A percentile compares a stretch with the other conserved stretches of the same genome.
Conservation (phyloP, 2,113 vertebrate species). For the Anolis carolinensis region DNA sequence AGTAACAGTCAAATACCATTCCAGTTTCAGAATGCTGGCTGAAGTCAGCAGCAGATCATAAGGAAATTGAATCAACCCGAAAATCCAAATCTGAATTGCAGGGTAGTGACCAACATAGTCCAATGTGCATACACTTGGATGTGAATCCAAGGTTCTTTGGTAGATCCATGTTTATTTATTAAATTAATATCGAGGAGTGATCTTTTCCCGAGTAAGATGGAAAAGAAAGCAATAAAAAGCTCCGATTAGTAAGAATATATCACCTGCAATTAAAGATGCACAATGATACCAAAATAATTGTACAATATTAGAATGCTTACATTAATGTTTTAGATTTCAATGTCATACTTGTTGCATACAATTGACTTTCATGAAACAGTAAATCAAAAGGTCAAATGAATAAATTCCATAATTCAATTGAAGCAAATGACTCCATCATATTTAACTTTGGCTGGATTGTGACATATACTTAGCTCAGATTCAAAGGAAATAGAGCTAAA, state of each 20-base stretch:
- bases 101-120: conserved; percentile 16
- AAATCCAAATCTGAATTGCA: background rate
- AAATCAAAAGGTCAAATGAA: conserved; percentile 3
- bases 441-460: background rate
- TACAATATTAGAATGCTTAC: conserved; percentile 17
- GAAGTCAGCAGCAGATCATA: background rate
- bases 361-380: background rate
- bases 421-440: background rate
- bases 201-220: background rate
- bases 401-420: conserved; percentile 44
- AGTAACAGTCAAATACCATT: background rate
- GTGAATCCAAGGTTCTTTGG: background rate
- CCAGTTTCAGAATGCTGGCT: background rate
- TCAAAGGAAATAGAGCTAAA: background rate
- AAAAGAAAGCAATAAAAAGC: background rate
- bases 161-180: background rate
- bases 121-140: background rate
- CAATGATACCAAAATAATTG: background rate
- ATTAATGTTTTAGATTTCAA: conserved; percentile 10
- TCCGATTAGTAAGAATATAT: background rate
- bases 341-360: background rate
- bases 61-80: background rate
- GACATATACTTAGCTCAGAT: background rate
- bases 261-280: background rate
- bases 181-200: background rate